Evolutionary conservation across 2,888 invertebrate species (phyloP).

Genomic region (Acanthoscelides obtectus): DNA sequence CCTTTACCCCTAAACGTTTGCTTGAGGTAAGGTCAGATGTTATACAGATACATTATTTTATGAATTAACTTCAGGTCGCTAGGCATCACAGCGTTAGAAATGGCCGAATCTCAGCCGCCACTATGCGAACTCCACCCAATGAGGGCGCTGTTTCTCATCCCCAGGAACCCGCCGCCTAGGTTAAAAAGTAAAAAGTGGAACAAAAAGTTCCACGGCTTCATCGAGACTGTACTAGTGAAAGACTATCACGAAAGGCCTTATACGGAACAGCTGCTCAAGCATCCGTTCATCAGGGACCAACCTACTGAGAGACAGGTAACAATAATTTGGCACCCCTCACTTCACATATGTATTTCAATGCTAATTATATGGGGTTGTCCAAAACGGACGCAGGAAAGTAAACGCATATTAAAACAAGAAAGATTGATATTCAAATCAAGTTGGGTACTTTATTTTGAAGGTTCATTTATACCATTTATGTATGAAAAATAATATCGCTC

Average conservation of each 20-base stretch:
- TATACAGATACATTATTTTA: no score
- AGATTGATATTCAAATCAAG: no score
- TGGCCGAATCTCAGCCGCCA: slow-evolving; percentile 99
- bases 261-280: slow-evolving; percentile 95
- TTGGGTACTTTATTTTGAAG: no score
- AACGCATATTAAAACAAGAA: no score
- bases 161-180: slow-evolving; percentile 96
- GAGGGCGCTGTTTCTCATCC: slow-evolving; percentile 97
- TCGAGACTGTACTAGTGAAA: slow-evolving; percentile 94
- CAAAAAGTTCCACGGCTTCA: slow-evolving; percentile 95
- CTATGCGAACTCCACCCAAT: slow-evolving; percentile 99
- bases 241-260: slow-evolving; percentile 98
- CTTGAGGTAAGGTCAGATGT: no score
- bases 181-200: slow-evolving; percentile 98
- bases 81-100: slow-evolving; percentile 97
- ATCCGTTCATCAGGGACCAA: slow-evolving; percentile 97
- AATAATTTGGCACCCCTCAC: no score
- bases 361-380: no score
- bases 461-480: no score
- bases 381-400: no score
- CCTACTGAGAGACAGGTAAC: slow-evolving; percentile 97
- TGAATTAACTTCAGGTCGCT: slow-evolving; percentile 61
- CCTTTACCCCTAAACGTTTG: no score
- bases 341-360: no score
- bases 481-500: no score